phyloP scores from a whole-genome alignment of 1,140 invertebrate species.

The Zaprionus inermis region DNA sequence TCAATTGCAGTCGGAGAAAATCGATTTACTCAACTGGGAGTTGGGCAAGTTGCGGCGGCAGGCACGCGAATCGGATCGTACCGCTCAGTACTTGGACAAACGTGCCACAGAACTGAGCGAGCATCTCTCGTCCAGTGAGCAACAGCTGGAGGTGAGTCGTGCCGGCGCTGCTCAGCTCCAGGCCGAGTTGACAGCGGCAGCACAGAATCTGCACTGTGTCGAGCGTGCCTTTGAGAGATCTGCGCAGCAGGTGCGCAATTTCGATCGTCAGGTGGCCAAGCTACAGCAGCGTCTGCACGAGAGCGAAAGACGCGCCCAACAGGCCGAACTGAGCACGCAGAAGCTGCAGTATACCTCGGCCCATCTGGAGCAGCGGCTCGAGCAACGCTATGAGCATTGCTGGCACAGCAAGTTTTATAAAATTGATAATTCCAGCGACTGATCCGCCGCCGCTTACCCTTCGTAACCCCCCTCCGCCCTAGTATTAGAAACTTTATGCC shows the following conservation, averaged over 20 bases:
- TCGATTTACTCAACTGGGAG: constrained; percentile 17
- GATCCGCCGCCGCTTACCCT: too few relatives aligned
- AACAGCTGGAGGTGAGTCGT: constrained; percentile 12
- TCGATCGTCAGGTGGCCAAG: constrained; percentile 4
- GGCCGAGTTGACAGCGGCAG: constrained; percentile 14
- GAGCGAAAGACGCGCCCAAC: constrained; percentile 19
- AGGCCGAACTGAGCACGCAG: constrained; percentile 20
- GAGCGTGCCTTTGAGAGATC: constrained; percentile 16
- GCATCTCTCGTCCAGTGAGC: constrained; percentile 1
- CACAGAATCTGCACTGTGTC: constrained; percentile 18
- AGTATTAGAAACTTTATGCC: not conserved
- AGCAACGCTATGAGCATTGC: constrained; percentile 14
- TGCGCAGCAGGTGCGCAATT: not conserved
- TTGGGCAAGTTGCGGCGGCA: not conserved
- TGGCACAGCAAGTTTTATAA: constrained; percentile 4
- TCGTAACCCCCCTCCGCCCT: not conserved
- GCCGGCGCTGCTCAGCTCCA: constrained; percentile 9
- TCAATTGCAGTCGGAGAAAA: constrained; percentile 15
- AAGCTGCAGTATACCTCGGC: constrained; percentile 18
- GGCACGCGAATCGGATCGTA: constrained; percentile 15
- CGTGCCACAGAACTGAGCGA: not conserved
- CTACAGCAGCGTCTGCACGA: constrained; percentile 26
- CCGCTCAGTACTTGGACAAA: constrained; percentile 1
- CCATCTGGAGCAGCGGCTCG: constrained; percentile 11
- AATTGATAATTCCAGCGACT: not conserved